Conservation (phyloP, 2,113 vertebrate species). For the Eupsittula cactorum region DNA sequence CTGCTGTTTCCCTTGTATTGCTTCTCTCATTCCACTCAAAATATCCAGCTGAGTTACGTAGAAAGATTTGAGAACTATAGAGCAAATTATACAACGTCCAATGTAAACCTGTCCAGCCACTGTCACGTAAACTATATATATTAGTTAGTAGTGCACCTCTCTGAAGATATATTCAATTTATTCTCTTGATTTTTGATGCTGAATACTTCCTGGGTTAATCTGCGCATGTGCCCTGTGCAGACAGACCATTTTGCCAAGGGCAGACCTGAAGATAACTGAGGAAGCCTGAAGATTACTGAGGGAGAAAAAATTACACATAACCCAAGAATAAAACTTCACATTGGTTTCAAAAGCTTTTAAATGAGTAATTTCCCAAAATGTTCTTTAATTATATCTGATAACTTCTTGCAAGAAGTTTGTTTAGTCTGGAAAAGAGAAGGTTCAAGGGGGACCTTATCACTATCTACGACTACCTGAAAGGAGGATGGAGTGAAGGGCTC, state of each 20-base stretch:
- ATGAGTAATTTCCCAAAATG: neutral
- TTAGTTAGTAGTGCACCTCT: neutral
- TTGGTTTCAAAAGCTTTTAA: neutral
- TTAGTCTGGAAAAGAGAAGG: neutral
- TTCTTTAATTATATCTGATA: neutral
- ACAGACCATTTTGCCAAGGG: neutral
- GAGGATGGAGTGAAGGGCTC: neutral
- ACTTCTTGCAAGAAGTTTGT: neutral
- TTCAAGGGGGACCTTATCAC: neutral
- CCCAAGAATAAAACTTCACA: neutral
- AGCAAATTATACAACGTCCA: neutral
- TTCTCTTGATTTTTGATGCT: neutral
- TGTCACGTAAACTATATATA: neutral
- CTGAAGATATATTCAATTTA: neutral
- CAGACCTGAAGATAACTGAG: neutral
- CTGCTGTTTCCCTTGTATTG: neutral
- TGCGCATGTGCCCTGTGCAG: neutral
- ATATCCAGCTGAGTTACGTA: accelerated
- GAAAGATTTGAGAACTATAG: neutral
- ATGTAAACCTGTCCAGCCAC: accelerated
- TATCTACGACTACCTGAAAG: neutral
- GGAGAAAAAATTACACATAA: neutral
- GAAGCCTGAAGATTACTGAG: neutral
- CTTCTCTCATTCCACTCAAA: neutral
- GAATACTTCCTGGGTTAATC: neutral